Percentiles rank a stretch among this genome's conserved stretches.
phyloP scores from a whole-genome alignment of 2,113 vertebrate genomes.

The Macquaria ambigua region DNA sequence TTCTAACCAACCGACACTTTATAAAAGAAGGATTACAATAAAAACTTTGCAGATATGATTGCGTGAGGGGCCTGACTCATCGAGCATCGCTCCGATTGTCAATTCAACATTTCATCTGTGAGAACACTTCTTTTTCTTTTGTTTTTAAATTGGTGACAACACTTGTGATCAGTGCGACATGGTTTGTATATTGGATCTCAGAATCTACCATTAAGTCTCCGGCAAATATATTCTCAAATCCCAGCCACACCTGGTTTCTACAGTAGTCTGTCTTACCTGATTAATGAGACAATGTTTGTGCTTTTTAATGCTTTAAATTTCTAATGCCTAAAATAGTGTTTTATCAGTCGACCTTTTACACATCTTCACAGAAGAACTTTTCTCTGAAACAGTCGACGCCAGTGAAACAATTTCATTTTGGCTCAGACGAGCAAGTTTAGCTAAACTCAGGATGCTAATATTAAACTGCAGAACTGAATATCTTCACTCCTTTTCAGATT shows the following conservation, averaged over 20 bases:
- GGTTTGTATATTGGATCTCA: not conserved
- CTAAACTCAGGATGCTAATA: not conserved
- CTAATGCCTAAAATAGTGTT: not conserved
- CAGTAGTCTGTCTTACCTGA: not conserved
- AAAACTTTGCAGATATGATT: not conserved
- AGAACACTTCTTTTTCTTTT: too few relatives aligned
- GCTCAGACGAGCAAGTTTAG: not conserved
- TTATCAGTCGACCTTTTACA: not conserved
- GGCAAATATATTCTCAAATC: not conserved
- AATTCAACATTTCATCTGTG: too few relatives aligned
- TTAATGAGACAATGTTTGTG: not conserved
- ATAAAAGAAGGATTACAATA: not conserved
- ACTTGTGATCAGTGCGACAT: too few relatives aligned
- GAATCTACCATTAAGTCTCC: not conserved
- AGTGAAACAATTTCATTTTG: not conserved
- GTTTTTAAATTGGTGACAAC: too few relatives aligned
- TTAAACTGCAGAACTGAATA: not conserved
- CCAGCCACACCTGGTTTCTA: not conserved
- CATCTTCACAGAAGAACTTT: constrained; percentile 49
- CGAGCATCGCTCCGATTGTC: not conserved
- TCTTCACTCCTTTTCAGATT: not conserved
- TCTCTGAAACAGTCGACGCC: not conserved
- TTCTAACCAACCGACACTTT: not conserved
- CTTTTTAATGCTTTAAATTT: constrained; percentile 17
- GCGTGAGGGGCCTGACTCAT: not conserved